Percentiles rank a stretch among this genome's conserved stretches.
These are phyloP conservation scores for Spea multiplicata DNA, from an alignment of 2,113 vertebrate genomes.

Conservation along the genomic window DNA sequence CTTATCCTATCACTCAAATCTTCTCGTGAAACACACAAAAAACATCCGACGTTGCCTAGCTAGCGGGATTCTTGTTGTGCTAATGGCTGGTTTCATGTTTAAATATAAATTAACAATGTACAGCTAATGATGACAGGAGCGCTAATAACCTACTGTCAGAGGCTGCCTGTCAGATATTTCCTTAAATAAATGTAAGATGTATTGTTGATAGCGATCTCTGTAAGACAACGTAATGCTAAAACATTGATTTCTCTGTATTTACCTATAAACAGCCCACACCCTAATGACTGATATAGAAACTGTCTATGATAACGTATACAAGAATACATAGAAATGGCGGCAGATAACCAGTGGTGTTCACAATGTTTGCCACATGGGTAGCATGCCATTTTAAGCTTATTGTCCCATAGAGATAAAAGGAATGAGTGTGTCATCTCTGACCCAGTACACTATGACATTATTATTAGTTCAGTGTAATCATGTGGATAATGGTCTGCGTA, in stretches of 20 bases:
- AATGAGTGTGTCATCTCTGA: background rate
- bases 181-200: too few species aligned
- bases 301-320: too few species aligned
- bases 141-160: conserved; percentile 40
- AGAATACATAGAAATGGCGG: too few species aligned
- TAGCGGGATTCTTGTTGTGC: conserved; percentile 44
- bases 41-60: conserved; percentile 38
- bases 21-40: conserved; percentile 43
- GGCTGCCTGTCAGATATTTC: conserved; percentile 36
- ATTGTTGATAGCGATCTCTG: too few species aligned
- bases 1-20: conserved; percentile 36
- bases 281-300: too few species aligned
- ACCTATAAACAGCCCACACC: too few species aligned
- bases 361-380: too few species aligned
- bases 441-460: background rate
- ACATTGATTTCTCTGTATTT: too few species aligned
- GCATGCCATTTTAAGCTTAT: background rate
- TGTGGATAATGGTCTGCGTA: background rate
- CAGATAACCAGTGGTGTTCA: too few species aligned
- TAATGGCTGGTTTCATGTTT: conserved; percentile 45
- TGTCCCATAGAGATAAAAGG: background rate
- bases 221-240: too few species aligned
- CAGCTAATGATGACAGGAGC: conserved; percentile 45
- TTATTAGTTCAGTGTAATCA: background rate
- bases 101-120: conserved; percentile 49